phyloP scores from a whole-genome alignment of 2,888 invertebrate genomes.

The Elysia crispata region DNA sequence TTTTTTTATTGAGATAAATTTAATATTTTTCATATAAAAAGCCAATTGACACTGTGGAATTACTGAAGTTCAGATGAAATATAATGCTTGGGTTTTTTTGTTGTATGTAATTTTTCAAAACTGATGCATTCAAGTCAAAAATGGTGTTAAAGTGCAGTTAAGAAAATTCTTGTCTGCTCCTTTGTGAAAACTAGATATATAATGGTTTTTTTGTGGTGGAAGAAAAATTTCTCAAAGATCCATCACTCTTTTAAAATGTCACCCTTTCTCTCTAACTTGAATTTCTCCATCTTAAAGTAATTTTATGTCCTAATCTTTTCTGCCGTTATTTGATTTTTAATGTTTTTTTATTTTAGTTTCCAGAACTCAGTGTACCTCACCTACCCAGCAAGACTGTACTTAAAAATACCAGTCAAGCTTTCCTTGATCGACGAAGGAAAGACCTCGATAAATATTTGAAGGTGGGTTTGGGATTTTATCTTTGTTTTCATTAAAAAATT shows the following conservation, averaged over 20 bases:
- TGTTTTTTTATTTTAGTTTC: conserved; percentile 82
- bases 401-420: conserved; percentile 88
- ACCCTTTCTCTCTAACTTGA: neutral
- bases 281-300: neutral
- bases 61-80: too few relatives aligned
- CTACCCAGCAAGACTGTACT: conserved; percentile 96
- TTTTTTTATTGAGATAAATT: too few relatives aligned
- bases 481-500: neutral
- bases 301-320: too few relatives aligned
- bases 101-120: too few relatives aligned
- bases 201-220: neutral
- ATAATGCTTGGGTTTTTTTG: too few relatives aligned
- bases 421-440: conserved; percentile 89
- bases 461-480: conserved; percentile 60
- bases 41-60: too few relatives aligned
- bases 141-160: too few relatives aligned
- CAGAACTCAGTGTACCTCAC: conserved; percentile 85
- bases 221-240: neutral
- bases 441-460: conserved; percentile 88
- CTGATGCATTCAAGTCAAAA: too few relatives aligned
- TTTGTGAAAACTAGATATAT: too few relatives aligned
- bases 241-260: neutral
- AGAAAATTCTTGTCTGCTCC: too few relatives aligned
- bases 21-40: too few relatives aligned
- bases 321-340: neutral